These are phyloP conservation scores for Nesospiza acunhae DNA, from an alignment of 2,113 vertebrate species.

Conservation along the genomic window DNA sequence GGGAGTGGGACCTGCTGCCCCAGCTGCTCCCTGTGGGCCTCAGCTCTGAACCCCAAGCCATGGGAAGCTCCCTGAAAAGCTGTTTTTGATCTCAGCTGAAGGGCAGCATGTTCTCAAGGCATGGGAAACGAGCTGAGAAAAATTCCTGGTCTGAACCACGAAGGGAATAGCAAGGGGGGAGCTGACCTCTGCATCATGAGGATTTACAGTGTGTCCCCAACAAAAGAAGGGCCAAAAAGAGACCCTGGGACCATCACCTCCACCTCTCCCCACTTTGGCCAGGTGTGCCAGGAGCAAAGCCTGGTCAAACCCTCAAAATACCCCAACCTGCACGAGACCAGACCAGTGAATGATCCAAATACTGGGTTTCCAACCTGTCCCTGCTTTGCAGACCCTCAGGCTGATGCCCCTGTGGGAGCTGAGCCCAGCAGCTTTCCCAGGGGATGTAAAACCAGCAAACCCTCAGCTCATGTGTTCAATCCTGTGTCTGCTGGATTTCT, in stretches of 20 bases:
- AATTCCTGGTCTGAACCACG: not conserved
- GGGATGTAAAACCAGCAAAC: not conserved
- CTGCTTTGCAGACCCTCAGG: not conserved
- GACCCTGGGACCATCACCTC: not conserved
- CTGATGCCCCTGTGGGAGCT: accelerated
- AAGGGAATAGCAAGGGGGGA: not conserved
- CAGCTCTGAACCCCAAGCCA: not conserved
- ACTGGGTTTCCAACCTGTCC: not conserved
- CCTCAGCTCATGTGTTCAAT: accelerated
- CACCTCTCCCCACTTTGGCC: too few species aligned
- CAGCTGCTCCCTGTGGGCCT: accelerated
- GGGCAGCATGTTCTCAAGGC: not conserved
- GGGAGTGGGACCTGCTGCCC: not conserved
- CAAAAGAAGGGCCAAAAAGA: not conserved
- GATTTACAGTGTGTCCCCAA: accelerated
- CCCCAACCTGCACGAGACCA: not conserved
- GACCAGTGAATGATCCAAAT: not conserved
- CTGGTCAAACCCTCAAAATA: not conserved
- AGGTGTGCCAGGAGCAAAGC: not conserved
- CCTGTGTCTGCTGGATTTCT: not conserved
- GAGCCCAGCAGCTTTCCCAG: not conserved
- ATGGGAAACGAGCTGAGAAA: not conserved
- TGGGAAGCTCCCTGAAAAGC: not conserved
- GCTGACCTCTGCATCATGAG: accelerated
- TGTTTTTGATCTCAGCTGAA: not conserved